Conservation (phyloP, 1,140 invertebrate genomes). For the Asobara japonica region DNA sequence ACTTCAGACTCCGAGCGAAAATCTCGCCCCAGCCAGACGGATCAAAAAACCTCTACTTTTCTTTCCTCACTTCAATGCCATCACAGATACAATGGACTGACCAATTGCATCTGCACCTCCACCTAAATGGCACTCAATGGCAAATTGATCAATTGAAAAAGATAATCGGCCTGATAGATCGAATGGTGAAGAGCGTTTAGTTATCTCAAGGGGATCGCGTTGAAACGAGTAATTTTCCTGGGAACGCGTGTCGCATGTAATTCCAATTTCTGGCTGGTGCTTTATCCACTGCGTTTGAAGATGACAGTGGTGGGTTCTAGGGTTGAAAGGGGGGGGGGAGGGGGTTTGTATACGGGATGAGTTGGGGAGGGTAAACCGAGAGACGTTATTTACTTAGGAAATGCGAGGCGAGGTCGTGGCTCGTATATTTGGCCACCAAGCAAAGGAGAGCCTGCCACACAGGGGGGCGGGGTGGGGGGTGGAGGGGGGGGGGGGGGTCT, state of each 20-base stretch:
- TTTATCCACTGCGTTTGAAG: conserved; percentile 23
- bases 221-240: conserved; percentile 23
- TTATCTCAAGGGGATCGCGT: background rate
- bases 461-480: too few species aligned
- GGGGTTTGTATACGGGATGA: background rate
- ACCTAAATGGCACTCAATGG: too few species aligned
- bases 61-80: too few species aligned
- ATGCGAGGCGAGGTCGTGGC: conserved; percentile 28
- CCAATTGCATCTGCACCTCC: too few species aligned
- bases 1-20: too few species aligned
- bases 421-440: conserved; percentile 25
- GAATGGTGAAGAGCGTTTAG: background rate
- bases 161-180: background rate
- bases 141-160: too few species aligned
- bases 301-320: background rate
- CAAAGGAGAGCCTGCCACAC: background rate
- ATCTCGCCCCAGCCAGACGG: too few species aligned
- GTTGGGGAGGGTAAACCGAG: conserved; percentile 1
- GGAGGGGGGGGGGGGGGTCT: too few species aligned
- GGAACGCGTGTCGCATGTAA: conserved; percentile 23
- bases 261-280: conserved; percentile 20
- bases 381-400: conserved; percentile 27
- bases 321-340: background rate
- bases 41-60: too few species aligned
- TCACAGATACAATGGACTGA: too few species aligned